phyloP scores from a whole-genome alignment of 1,140 invertebrate species.

The Notospermus geniculatus region DNA sequence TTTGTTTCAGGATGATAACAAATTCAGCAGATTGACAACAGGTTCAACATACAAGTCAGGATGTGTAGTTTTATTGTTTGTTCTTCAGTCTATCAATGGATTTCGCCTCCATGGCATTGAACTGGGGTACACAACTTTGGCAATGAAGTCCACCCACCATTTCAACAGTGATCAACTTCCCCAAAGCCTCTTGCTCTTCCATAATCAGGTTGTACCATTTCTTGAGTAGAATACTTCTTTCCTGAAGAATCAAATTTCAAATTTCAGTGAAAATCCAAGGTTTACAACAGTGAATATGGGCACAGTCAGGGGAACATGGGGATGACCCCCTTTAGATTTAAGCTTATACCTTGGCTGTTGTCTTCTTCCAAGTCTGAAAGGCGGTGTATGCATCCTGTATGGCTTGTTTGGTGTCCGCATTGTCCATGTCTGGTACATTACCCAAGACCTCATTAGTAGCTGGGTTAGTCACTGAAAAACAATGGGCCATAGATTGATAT shows the following conservation, averaged over 20 bases:
- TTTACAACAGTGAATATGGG: background rate
- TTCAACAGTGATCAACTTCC: conserved; percentile 82
- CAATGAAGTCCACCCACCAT: conserved; percentile 55
- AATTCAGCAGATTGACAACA: too few relatives aligned
- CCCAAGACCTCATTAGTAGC: conserved; percentile 69
- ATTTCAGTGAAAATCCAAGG: background rate
- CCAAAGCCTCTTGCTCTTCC: conserved; percentile 73
- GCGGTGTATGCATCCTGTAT: conserved; percentile 73
- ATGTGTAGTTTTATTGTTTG: too few relatives aligned
- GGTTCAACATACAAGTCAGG: too few relatives aligned
- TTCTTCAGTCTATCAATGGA: too few relatives aligned
- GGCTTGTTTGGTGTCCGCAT: conserved; percentile 69
- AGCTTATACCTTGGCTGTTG: conserved; percentile 79
- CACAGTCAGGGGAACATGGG: too few relatives aligned
- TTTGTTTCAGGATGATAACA: too few relatives aligned
- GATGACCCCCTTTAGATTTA: too few relatives aligned
- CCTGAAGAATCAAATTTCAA: conserved; percentile 42
- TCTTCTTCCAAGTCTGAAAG: conserved; percentile 75
- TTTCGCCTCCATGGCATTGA: too few relatives aligned
- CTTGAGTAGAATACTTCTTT: conserved; percentile 56
- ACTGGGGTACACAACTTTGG: too few relatives aligned
- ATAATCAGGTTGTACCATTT: conserved; percentile 79
- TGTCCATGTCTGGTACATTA: conserved; percentile 81
- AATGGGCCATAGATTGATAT: too few relatives aligned
- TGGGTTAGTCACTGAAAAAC: conserved; percentile 54